Evolutionary conservation across 2,113 vertebrate species (phyloP), one percentile per base, ranked within the genome.

Genomic region (Oreochromis aureus): DNA sequence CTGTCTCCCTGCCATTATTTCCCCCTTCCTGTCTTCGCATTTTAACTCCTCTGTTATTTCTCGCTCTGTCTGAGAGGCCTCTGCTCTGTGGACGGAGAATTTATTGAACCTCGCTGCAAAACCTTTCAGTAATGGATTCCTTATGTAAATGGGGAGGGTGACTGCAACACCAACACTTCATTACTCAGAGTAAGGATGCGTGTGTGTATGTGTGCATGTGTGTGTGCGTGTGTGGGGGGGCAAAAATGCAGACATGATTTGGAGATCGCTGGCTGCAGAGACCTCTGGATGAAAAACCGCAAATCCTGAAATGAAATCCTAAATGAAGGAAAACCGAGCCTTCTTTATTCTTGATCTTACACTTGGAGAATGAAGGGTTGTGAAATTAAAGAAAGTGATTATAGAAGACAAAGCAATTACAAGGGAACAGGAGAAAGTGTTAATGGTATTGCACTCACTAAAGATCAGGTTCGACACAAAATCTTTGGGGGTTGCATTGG

Each of bases 101-200:
- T 94, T 92, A 91, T 93, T 87, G 78, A 89, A 91, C 73, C 93
- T 91, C 78, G 27, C n/a, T 10, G 81, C 32, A 48, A 88, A 93
- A 93, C 66, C 86, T 90, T 89, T 88, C 87, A 76, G 83, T 91
- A 93, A 95, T 93, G 78, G 89, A 92, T 94, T 95, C 90, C 89
- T 69, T 93, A 93, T 95, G 92, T 89, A 92, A 94, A 95, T 95
- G 71, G 22, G 84, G 86, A 87, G 80, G 81, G 84, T 24, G 85
- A 80, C 87, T 86, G 82, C 89, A 80, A 88, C 87, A 83, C 59
- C 84, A 82, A 80, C 86, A 90, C 87, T 92, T 95, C 90, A 92
- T 94, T 94, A 92, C 84, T 85, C 85, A 83, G 91, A 91, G 86
- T 83, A 24, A 22, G 44, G 34, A 56, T 39, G 24, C 6, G 7